Conservation (phyloP, 2,888 invertebrate species). For the Tetropium fuscum region DNA sequence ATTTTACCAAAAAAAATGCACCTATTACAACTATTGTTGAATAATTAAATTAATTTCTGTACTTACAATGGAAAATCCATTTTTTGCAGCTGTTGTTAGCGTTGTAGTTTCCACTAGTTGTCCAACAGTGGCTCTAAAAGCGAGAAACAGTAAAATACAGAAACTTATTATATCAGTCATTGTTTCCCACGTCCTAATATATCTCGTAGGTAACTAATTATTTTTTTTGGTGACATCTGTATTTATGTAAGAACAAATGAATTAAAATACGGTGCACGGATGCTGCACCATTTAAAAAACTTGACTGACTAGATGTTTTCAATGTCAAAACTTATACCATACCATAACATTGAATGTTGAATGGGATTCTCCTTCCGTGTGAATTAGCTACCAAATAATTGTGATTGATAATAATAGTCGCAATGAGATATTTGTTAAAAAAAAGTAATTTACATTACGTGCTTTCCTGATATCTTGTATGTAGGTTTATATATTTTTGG, state of each 20-base stretch:
- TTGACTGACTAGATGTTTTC: conserved; percentile 1
- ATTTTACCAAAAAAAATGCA: too few relatives aligned
- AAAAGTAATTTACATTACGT: neutral
- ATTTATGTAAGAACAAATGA: conserved; percentile 7
- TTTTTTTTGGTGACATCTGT: conserved; percentile 1
- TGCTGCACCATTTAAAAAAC: conserved; percentile 4
- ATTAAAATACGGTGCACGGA: conserved; percentile 7
- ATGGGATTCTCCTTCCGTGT: neutral
- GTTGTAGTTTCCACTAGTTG: neutral
- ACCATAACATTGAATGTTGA: neutral
- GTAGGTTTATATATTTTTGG: too few relatives aligned
- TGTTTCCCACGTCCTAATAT: neutral
- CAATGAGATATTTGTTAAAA: neutral
- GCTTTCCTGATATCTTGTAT: conserved; percentile 2
- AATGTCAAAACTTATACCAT: conserved; percentile 7
- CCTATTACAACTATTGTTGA: neutral
- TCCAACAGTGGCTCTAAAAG: too few relatives aligned
- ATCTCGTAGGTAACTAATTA: neutral
- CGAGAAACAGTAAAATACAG: too few relatives aligned
- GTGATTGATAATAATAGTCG: neutral
- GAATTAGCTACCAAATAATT: conserved; percentile 1
- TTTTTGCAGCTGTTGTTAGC: neutral
- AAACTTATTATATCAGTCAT: too few relatives aligned
- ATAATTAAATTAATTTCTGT: neutral
- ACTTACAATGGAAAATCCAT: conserved; percentile 13